Conservation (phyloP, 1,140 invertebrate species). For the Varroa destructor region DNA sequence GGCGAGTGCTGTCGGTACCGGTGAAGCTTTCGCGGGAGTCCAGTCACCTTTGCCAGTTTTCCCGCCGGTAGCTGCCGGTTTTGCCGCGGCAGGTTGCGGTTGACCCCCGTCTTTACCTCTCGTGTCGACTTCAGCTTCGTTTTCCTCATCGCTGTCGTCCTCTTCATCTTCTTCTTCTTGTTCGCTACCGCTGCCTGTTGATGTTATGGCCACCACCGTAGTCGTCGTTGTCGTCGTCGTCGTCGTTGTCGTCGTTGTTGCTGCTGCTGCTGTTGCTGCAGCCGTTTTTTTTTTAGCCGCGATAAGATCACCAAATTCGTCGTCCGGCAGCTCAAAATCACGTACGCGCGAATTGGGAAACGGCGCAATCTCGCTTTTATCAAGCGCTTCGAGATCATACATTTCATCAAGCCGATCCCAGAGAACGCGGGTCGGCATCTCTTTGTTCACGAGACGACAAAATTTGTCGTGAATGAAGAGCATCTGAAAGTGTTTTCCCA, state of each 20-base stretch:
- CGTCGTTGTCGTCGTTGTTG: no score
- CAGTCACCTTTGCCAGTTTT: constrained; percentile 21
- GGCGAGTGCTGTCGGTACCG: neutral
- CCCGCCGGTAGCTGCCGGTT: neutral
- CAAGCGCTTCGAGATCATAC: constrained; percentile 19
- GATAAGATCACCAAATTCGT: constrained; percentile 21
- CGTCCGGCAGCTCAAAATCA: constrained; percentile 23
- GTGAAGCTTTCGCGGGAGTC: constrained; percentile 19
- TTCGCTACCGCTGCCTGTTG: neutral
- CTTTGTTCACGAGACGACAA: constrained; percentile 16
- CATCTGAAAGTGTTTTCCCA: constrained; percentile 21
- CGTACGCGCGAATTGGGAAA: constrained; percentile 3
- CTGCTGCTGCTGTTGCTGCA: no score
- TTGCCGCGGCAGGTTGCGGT: neutral
- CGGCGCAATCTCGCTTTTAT: constrained; percentile 21
- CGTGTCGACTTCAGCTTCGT: neutral
- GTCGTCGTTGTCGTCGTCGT: no score
- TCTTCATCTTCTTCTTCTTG: neutral
- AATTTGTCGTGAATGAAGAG: constrained; percentile 26
- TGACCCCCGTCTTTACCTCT: neutral
- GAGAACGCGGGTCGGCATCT: neutral
- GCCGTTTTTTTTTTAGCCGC: neutral
- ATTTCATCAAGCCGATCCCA: constrained; percentile 19
- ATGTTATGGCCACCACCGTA: no score
- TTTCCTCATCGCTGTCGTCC: constrained; percentile 19